Percentiles rank a stretch among this genome's conserved stretches.
These are phyloP conservation scores for Lethrus apterus DNA, from an alignment of 1,140 invertebrate genomes.

Conservation along the genomic window DNA sequence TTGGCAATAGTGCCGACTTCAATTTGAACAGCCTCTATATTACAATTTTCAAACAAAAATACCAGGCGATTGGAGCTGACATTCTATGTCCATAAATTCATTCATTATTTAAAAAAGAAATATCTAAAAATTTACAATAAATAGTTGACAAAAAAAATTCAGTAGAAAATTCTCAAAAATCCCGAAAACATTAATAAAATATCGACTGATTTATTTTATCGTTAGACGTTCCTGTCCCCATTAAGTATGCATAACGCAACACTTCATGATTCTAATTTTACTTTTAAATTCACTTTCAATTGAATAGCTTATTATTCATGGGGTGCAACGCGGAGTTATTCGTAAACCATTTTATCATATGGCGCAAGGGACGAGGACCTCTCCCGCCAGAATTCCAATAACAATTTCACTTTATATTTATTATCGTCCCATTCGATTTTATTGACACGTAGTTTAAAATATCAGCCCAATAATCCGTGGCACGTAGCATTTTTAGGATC, in stretches of 20 bases:
- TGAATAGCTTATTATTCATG: slow-evolving; percentile 31
- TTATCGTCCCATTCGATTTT: slow-evolving; percentile 26
- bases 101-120: too few species aligned
- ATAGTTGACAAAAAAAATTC: not conserved
- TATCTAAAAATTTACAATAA: not conserved
- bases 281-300: slow-evolving; percentile 27
- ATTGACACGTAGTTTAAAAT: slow-evolving; percentile 32
- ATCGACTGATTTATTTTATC: not conserved
- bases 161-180: not conserved
- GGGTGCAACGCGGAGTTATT: slow-evolving; percentile 7
- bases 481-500: slow-evolving; percentile 28
- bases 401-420: slow-evolving; percentile 33
- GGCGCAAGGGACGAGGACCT: slow-evolving; percentile 1
- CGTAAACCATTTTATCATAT: not conserved
- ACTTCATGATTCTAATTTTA: slow-evolving; percentile 22
- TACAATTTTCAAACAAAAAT: too few species aligned
- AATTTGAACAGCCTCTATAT: too few species aligned
- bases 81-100: too few species aligned
- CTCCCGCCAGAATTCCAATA: slow-evolving; percentile 20
- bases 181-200: not conserved
- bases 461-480: slow-evolving; percentile 28
- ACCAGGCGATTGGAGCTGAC: too few species aligned
- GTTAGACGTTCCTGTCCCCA: not conserved
- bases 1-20: too few species aligned
- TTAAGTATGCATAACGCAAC: slow-evolving; percentile 17